phyloP scores from a whole-genome alignment of 2,113 vertebrate genomes.

The Salvator merianae region DNA sequence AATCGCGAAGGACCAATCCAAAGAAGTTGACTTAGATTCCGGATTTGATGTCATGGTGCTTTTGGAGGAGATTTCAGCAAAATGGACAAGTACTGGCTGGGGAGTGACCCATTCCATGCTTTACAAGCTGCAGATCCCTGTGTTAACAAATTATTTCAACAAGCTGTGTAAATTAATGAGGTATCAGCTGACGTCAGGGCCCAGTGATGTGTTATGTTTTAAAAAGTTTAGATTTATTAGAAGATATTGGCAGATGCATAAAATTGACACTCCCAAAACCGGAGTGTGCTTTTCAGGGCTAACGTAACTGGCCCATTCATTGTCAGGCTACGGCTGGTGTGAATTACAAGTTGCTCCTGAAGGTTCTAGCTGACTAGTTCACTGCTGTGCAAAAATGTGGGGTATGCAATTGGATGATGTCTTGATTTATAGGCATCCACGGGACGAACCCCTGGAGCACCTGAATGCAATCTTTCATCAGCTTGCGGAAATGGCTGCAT shows the following conservation, averaged over 20 bases:
- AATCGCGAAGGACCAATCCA: not conserved
- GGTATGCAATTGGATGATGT: conserved; percentile 39
- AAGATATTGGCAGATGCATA: conserved; percentile 47
- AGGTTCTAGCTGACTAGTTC: conserved; percentile 38
- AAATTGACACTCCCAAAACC: conserved; percentile 46
- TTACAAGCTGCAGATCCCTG: conserved; percentile 24
- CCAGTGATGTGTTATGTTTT: conserved; percentile 16
- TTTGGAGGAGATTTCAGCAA: not conserved
- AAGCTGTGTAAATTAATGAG: conserved; percentile 41
- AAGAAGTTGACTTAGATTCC: not conserved
- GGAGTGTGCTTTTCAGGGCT: conserved; percentile 44
- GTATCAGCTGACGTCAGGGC: conserved; percentile 35
- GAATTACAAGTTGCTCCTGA: conserved; percentile 26
- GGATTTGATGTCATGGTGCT: not conserved
- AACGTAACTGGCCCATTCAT: conserved; percentile 43
- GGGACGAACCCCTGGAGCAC: conserved; percentile 58
- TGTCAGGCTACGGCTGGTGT: conserved; percentile 46
- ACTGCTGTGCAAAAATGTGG: conserved; percentile 33
- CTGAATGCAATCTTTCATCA: conserved; percentile 69
- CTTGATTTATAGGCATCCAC: conserved; percentile 48
- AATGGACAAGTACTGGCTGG: not conserved
- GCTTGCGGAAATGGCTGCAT: conserved; percentile 41
- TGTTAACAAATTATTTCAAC: conserved; percentile 38
- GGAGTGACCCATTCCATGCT: conserved; percentile 16
- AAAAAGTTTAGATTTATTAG: conserved; percentile 30